Percentiles rank a stretch among this genome's conserved stretches.
phyloP scores from a whole-genome alignment of 1,140 invertebrate genomes.

The Carcinoscorpius rotundicauda region DNA sequence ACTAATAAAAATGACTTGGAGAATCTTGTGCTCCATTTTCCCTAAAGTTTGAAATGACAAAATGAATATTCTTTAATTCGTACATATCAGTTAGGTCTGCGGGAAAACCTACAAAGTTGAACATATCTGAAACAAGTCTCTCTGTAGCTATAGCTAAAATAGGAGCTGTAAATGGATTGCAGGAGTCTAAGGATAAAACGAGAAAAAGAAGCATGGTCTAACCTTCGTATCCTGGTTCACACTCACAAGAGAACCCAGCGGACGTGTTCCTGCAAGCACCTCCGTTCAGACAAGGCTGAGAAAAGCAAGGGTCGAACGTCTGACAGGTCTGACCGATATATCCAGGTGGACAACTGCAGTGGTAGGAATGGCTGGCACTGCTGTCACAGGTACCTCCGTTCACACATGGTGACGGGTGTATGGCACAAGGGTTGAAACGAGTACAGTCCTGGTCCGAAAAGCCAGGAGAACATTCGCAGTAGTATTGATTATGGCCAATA shows the following conservation, averaged over 20 bases:
- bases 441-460: slow-evolving; percentile 72
- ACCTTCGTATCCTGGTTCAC: slow-evolving; percentile 57
- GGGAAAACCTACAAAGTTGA: too few species aligned
- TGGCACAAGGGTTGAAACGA: slow-evolving; percentile 54
- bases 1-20: too few species aligned
- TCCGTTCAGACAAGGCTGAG: slow-evolving; percentile 81
- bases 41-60: too few species aligned
- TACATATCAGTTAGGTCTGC: too few species aligned
- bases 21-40: too few species aligned
- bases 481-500: slow-evolving; percentile 22
- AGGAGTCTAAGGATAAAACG: too few species aligned
- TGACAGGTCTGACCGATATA: slow-evolving; percentile 50
- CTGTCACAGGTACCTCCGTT: slow-evolving; percentile 77
- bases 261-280: slow-evolving; percentile 63
- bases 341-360: slow-evolving; percentile 51
- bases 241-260: slow-evolving; percentile 60
- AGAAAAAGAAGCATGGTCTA: too few species aligned
- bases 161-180: too few species aligned
- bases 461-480: slow-evolving; percentile 45
- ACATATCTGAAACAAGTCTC: too few species aligned
- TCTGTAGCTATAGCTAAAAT: too few species aligned
- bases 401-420: slow-evolving; percentile 36
- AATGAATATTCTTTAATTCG: too few species aligned
- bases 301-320: slow-evolving; percentile 81
- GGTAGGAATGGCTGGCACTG: slow-evolving; percentile 48